A percentile compares a stretch with the other conserved stretches of the same genome.
Conservation (phyloP, 2,113 vertebrate species). For the Manacus vitellinus region DNA sequence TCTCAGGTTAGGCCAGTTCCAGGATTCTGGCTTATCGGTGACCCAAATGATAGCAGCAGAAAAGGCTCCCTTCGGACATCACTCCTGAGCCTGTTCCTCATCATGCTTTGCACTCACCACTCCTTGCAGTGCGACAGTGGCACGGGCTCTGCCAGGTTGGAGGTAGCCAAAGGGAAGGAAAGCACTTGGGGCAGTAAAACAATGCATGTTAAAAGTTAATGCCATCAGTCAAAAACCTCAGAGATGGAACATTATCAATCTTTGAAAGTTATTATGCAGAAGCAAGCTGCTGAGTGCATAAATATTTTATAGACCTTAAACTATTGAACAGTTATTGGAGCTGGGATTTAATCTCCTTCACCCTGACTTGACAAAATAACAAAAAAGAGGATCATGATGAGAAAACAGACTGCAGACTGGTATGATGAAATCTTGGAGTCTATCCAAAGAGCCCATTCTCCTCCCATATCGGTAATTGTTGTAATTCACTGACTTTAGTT, state of each 20-base stretch:
- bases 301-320: conserved; percentile 46
- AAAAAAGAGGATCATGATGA: not conserved
- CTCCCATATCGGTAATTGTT: not conserved
- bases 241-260: not conserved
- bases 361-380: conserved; percentile 23
- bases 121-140: accelerated
- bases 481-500: not conserved
- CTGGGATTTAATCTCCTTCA: conserved; percentile 1
- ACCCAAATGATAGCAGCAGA: not conserved
- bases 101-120: not conserved
- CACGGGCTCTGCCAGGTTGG: accelerated
- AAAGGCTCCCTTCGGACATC: not conserved
- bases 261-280: conserved; percentile 26
- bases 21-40: not conserved
- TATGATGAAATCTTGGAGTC: not conserved
- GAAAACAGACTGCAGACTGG: not conserved
- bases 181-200: not conserved
- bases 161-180: not conserved
- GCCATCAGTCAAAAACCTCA: not conserved
- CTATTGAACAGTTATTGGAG: conserved; percentile 46
- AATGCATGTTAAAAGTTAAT: not conserved
- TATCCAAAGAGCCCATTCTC: not conserved
- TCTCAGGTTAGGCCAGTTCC: not conserved
- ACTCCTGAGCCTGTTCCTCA: not conserved
- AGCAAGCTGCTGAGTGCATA: not conserved